A percentile compares a stretch with the other conserved stretches of the same genome.
phyloP scores from a whole-genome alignment of 2,888 invertebrate genomes.

The Blastobasis adustella region DNA sequence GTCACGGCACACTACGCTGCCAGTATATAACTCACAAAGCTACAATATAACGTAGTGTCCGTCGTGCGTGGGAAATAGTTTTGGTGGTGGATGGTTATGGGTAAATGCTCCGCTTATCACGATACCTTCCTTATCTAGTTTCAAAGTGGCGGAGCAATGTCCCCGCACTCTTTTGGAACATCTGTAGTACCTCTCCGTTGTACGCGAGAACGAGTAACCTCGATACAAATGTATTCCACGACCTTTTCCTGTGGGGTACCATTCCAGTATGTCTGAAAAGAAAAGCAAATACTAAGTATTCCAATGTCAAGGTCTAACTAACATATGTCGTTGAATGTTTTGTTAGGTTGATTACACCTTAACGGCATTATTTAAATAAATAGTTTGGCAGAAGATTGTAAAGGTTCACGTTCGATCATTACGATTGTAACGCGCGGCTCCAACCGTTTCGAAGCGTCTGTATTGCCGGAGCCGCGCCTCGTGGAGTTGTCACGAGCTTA shows the following conservation, averaged over 20 bases:
- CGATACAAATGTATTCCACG: conserved; percentile 17
- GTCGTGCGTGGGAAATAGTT: conserved; percentile 12
- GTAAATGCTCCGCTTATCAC: conserved; percentile 11
- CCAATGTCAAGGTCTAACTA: too few relatives aligned
- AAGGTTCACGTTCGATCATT: too few relatives aligned
- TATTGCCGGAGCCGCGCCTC: too few relatives aligned
- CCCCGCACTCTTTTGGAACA: conserved; percentile 26
- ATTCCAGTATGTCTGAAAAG: background rate
- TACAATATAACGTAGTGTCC: conserved; percentile 18
- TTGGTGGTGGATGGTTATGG: conserved; percentile 22
- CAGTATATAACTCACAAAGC: background rate
- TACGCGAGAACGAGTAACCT: conserved; percentile 23
- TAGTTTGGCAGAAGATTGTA: too few relatives aligned
- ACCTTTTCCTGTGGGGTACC: background rate
- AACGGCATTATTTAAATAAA: too few relatives aligned
- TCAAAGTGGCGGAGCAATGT: conserved; percentile 22
- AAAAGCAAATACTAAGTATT: background rate
- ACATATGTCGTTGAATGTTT: too few relatives aligned
- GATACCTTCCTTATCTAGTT: conserved; percentile 14
- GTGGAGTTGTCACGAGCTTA: too few relatives aligned
- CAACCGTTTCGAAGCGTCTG: too few relatives aligned
- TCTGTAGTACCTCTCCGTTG: conserved; percentile 19
- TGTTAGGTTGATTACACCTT: too few relatives aligned
- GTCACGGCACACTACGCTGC: too few relatives aligned
- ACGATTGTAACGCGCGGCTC: too few relatives aligned